A percentile compares a stretch with the other conserved stretches of the same genome.
These are phyloP conservation scores for Ramphastos sulfuratus DNA, from an alignment of 2,113 vertebrate species.

Conservation along the genomic window DNA sequence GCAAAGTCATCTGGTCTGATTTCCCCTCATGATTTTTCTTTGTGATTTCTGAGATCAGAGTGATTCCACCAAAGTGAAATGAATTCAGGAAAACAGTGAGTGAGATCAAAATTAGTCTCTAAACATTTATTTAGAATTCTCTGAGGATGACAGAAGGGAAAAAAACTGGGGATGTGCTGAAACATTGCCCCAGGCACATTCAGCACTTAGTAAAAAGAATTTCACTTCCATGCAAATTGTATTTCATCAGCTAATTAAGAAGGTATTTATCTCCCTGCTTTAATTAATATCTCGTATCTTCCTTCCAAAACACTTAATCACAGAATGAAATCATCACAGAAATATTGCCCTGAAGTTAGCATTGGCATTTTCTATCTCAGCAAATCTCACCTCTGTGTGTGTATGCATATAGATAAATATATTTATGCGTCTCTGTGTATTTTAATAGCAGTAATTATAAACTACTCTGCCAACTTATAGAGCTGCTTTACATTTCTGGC, in stretches of 20 bases:
- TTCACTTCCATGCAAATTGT: constrained; percentile 73
- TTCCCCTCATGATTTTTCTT: not conserved
- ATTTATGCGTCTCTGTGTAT: not conserved
- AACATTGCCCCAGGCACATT: constrained; percentile 13
- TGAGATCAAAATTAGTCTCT: not conserved
- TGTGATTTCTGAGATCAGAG: not conserved
- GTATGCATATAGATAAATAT: no score
- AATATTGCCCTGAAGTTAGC: constrained; percentile 72
- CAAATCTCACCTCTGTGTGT: constrained; percentile 60
- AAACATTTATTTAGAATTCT: constrained; percentile 41
- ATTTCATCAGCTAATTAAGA: constrained; percentile 77
- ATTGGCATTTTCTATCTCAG: constrained; percentile 70
- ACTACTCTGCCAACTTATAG: constrained; percentile 78
- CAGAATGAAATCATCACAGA: constrained; percentile 74
- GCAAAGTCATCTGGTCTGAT: not conserved
- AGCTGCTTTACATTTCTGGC: constrained; percentile 79
- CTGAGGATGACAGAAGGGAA: constrained; percentile 9
- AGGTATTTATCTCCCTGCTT: constrained; percentile 69
- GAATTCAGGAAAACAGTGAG: not conserved
- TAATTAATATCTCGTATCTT: constrained; percentile 80
- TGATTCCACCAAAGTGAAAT: not conserved
- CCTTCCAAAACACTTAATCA: constrained; percentile 77
- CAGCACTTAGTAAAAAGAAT: constrained; percentile 56
- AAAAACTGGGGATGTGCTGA: not conserved
- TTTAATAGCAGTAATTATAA: constrained; percentile 83